phyloP scores from a whole-genome alignment of 37 sponge, comb jelly and placozoan genomes.

The Oopsacas minuta region DNA sequence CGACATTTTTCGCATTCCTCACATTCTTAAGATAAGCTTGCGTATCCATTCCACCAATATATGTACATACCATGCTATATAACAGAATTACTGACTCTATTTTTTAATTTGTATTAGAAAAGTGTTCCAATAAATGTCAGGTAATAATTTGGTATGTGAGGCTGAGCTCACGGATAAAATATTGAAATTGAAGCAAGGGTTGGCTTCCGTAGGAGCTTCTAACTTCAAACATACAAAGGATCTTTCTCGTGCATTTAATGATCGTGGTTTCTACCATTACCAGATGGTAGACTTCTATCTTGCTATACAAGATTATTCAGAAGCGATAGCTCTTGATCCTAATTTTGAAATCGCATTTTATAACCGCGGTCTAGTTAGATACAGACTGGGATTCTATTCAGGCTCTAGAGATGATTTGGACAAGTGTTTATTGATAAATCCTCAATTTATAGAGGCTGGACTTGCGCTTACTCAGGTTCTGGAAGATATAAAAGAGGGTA shows the following conservation, averaged over 20 bases:
- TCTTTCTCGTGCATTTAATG: conserved; percentile 63
- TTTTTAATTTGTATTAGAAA: background rate
- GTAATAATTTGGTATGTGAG: background rate
- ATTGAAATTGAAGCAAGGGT: background rate
- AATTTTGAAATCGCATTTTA: conserved; percentile 63
- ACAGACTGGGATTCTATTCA: conserved; percentile 50
- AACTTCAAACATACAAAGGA: background rate
- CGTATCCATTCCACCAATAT: background rate
- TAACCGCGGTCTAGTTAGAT: conserved; percentile 83
- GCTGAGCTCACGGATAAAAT: background rate
- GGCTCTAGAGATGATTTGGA: background rate
- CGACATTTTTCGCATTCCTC: background rate
- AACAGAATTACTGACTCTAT: background rate
- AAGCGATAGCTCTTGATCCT: conserved; percentile 45
- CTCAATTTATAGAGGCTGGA: background rate
- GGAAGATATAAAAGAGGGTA: conserved; percentile 9
- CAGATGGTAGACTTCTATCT: conserved; percentile 66
- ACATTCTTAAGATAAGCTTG: background rate
- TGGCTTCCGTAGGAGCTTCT: background rate
- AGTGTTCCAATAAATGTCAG: background rate
- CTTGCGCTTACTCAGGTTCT: background rate
- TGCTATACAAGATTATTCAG: conserved; percentile 71
- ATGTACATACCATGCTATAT: background rate
- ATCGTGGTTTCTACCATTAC: conserved; percentile 68
- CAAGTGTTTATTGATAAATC: background rate